A percentile compares a stretch with the other conserved stretches of the same genome.
These are phyloP conservation scores for Erannis defoliaria DNA, from an alignment of 2,888 invertebrate species.

Conservation along the genomic window DNA sequence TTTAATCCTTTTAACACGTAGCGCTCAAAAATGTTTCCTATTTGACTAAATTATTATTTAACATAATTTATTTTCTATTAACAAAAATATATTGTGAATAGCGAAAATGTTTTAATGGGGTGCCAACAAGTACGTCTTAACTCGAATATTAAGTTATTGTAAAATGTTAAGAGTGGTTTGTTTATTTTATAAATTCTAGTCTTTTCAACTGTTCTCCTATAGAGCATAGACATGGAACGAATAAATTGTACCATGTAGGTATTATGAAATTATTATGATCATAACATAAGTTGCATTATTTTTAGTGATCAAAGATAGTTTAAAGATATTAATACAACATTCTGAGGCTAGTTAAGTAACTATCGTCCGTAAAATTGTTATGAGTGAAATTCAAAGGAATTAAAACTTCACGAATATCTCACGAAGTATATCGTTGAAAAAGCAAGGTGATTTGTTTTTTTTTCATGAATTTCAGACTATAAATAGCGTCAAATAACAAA, in stretches of 20 bases:
- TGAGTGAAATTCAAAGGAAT: too few species aligned
- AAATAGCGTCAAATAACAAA: too few species aligned
- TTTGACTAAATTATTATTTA: slow-evolving; percentile 42
- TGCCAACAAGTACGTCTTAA: slow-evolving; percentile 27
- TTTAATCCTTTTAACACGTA: slow-evolving; percentile 40
- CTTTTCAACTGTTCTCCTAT: slow-evolving; percentile 27
- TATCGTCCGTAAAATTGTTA: background rate
- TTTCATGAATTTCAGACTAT: too few species aligned
- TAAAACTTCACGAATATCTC: too few species aligned
- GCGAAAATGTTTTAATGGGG: slow-evolving; percentile 14
- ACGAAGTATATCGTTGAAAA: too few species aligned
- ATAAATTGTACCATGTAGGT: slow-evolving; percentile 19
- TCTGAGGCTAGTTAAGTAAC: slow-evolving; percentile 2
- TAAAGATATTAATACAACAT: background rate
- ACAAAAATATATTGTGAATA: slow-evolving; percentile 14
- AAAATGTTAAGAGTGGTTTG: slow-evolving; percentile 20
- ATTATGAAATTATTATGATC: slow-evolving; percentile 14
- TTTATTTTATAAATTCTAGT: slow-evolving; percentile 38
- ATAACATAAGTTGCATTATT: slow-evolving; percentile 1
- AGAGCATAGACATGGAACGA: slow-evolving; percentile 2
- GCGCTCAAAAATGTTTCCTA: slow-evolving; percentile 73
- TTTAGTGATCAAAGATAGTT: slow-evolving; percentile 6
- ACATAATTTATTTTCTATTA: slow-evolving; percentile 43
- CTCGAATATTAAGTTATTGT: slow-evolving; percentile 28
- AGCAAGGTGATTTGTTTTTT: too few species aligned